Conservation (phyloP, 2,797 vertebrate genomes). For the Helarctos malayanus region DNA sequence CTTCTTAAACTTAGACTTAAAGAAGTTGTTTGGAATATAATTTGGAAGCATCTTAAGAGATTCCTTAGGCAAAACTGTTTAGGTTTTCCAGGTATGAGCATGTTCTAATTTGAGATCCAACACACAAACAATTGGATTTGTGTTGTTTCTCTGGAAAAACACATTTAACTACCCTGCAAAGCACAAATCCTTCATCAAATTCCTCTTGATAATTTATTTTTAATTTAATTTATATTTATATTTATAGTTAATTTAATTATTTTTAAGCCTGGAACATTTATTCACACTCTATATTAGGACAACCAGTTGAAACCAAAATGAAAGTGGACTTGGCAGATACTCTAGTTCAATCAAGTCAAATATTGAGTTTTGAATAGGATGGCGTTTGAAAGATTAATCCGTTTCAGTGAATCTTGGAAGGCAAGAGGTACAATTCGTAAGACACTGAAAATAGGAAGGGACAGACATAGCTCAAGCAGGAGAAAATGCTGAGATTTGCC, state of each 20-base stretch:
- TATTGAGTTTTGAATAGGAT: constrained; percentile 55
- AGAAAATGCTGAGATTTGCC: not conserved
- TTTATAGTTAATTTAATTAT: constrained; percentile 58
- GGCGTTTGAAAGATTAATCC: constrained; percentile 63
- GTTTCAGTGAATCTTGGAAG: constrained; percentile 26
- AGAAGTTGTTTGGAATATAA: not conserved
- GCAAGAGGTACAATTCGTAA: constrained; percentile 21
- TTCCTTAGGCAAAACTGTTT: not conserved
- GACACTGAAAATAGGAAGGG: constrained; percentile 31
- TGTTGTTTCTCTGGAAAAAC: not conserved
- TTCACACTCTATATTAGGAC: not conserved
- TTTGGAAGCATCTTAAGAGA: not conserved
- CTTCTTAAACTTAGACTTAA: not conserved
- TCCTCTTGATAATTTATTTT: constrained; percentile 58
- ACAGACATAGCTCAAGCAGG: not conserved
- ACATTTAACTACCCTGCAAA: not conserved
- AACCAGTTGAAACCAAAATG: constrained; percentile 8
- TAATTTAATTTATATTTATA: not conserved
- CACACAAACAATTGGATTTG: not conserved
- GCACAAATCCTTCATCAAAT: constrained; percentile 24
- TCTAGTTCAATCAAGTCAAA: constrained; percentile 76
- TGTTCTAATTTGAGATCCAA: not conserved
- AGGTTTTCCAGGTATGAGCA: not conserved
- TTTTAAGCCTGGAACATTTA: constrained; percentile 49
- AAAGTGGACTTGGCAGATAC: constrained; percentile 51